phyloP scores from a whole-genome alignment of 2,888 invertebrate species.

The Drosophila phalerata region DNA sequence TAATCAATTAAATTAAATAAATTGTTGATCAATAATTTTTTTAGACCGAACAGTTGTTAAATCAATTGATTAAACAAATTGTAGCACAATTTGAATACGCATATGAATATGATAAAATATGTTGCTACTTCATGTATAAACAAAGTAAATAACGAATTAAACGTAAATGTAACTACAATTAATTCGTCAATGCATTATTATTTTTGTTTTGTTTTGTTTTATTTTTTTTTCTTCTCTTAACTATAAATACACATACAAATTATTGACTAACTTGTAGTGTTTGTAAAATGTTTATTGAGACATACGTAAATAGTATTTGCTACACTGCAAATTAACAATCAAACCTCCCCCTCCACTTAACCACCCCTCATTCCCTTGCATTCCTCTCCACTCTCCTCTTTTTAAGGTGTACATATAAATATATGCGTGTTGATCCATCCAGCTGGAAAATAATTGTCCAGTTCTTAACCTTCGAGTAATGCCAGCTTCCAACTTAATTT shows the following conservation, averaged over 20 bases:
- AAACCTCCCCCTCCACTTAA: too few relatives aligned
- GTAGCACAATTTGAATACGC: conserved; percentile 50
- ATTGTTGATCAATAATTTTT: conserved; percentile 42
- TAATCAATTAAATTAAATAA: conserved; percentile 18
- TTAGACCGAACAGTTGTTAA: conserved; percentile 31
- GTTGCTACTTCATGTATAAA: conserved; percentile 36
- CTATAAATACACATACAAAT: conserved; percentile 4
- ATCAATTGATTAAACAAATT: conserved; percentile 33
- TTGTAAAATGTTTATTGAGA: conserved; percentile 15
- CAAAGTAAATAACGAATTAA: conserved; percentile 15
- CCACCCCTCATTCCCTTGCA: background rate
- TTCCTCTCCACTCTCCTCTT: background rate
- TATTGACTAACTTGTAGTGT: conserved; percentile 4
- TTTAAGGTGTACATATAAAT: conserved; percentile 10
- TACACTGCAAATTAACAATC: conserved; percentile 16
- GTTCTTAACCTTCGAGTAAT: conserved; percentile 5
- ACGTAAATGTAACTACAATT: conserved; percentile 21
- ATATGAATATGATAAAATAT: conserved; percentile 17
- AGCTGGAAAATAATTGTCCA: conserved; percentile 11
- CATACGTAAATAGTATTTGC: conserved; percentile 25
- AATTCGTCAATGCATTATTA: conserved; percentile 7
- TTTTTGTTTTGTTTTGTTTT: background rate
- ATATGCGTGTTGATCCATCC: conserved; percentile 12
- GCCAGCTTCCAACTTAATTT: conserved; percentile 20
- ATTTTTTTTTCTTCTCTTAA: background rate